These are phyloP conservation scores for Mythimna impura DNA, from an alignment of 2,888 invertebrate genomes.

Conservation along the genomic window DNA sequence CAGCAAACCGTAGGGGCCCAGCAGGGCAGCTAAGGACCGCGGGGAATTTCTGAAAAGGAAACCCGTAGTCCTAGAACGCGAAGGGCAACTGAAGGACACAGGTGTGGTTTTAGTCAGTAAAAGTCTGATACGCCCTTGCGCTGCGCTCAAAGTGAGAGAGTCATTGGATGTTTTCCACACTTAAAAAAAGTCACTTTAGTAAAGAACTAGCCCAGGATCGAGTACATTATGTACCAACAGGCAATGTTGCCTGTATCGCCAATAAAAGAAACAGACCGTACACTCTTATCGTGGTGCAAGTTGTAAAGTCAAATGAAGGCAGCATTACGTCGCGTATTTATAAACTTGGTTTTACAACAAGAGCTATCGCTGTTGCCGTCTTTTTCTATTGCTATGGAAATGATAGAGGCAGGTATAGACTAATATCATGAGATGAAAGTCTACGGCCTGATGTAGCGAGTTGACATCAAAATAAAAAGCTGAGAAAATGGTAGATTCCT, in stretches of 20 bases:
- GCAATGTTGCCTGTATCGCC: background rate
- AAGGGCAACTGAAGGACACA: too few relatives aligned
- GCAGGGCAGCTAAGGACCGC: too few relatives aligned
- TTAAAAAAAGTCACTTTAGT: too few relatives aligned
- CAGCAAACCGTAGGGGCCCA: too few relatives aligned
- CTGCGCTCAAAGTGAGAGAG: too few relatives aligned
- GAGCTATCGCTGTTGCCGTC: background rate
- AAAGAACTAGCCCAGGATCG: background rate
- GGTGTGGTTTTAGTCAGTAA: too few relatives aligned
- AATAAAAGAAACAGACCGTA: conserved; percentile 32
- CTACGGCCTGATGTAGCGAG: background rate
- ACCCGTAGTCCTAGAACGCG: too few relatives aligned
- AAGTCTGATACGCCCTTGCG: too few relatives aligned
- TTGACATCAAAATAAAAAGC: conserved; percentile 5
- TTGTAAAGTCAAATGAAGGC: conserved; percentile 40
- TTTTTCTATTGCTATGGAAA: conserved; percentile 7
- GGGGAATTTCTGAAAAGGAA: too few relatives aligned
- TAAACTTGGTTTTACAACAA: conserved; percentile 23
- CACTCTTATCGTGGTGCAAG: conserved; percentile 33
- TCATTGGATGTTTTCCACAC: conserved; percentile 10
- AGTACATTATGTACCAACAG: conserved; percentile 6
- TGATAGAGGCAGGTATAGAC: background rate
- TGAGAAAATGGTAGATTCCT: background rate
- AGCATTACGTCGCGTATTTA: conserved; percentile 33
- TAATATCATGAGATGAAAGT: background rate